phyloP scores from a whole-genome alignment of 2,797 vertebrate species.

The Neoniphon sammara region DNA sequence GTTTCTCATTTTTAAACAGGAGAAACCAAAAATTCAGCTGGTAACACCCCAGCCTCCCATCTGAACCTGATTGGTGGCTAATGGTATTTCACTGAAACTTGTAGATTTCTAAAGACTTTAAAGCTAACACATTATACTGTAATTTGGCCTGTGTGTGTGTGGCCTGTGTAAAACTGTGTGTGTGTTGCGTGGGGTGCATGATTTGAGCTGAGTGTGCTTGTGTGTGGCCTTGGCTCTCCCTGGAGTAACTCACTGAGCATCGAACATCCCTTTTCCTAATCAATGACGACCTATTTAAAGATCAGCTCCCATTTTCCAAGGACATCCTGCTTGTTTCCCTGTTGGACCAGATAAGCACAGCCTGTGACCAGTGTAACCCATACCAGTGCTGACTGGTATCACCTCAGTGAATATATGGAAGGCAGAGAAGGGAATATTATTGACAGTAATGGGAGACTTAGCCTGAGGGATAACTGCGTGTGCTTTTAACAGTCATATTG shows the following conservation, averaged over 20 bases:
- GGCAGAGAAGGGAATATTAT: neutral
- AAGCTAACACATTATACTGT: too few species aligned
- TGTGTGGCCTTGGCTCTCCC: neutral
- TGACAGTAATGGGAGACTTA: neutral
- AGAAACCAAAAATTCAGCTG: too few species aligned
- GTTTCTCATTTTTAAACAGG: too few species aligned
- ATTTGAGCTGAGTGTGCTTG: too few species aligned
- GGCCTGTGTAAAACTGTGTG: neutral
- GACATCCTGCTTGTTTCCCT: constrained; percentile 6
- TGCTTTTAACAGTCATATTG: neutral
- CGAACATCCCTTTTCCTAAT: constrained; percentile 11
- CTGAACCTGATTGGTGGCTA: too few species aligned
- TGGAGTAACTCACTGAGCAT: constrained; percentile 9
- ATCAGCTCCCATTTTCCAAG: constrained; percentile 38
- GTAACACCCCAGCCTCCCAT: too few species aligned
- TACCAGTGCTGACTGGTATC: neutral
- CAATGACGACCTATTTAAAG: constrained; percentile 19
- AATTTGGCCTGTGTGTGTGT: too few species aligned
- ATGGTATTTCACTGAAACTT: too few species aligned
- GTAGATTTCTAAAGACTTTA: too few species aligned
- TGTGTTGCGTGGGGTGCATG: too few species aligned
- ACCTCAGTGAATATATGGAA: neutral
- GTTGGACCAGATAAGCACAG: neutral
- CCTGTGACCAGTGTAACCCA: neutral
- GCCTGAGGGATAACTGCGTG: neutral